Conservation (phyloP, 2,113 vertebrate genomes). For the Astatotilapia flaviijosephi region DNA sequence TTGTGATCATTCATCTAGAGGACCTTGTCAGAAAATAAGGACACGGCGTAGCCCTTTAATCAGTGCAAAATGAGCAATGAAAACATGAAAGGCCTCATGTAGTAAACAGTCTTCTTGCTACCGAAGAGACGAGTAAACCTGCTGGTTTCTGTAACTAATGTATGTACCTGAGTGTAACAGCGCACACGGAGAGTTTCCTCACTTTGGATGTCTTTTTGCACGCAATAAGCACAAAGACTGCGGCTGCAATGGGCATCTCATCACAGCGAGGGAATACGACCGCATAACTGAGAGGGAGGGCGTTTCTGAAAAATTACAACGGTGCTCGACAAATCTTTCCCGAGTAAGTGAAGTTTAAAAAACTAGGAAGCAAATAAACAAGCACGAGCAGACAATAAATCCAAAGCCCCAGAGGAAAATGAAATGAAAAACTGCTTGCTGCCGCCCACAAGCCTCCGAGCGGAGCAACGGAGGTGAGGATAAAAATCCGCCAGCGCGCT, state of each 20-base stretch:
- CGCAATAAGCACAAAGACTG: neutral
- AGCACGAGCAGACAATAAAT: constrained; percentile 42
- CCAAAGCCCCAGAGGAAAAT: constrained; percentile 36
- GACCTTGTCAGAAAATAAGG: neutral
- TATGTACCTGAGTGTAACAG: neutral
- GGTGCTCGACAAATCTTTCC: constrained; percentile 12
- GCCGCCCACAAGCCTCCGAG: constrained; percentile 24
- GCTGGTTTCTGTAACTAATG: neutral
- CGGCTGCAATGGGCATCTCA: neutral
- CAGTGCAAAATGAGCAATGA: neutral
- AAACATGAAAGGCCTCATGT: neutral
- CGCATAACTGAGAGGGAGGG: constrained; percentile 1
- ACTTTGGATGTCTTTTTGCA: neutral
- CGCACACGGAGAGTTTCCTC: neutral
- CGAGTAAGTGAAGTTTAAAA: constrained; percentile 28
- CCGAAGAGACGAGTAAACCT: neutral
- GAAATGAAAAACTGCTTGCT: constrained; percentile 48
- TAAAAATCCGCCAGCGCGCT: neutral
- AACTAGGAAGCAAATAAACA: constrained; percentile 44
- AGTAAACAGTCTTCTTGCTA: neutral
- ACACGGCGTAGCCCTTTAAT: neutral
- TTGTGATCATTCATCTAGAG: neutral
- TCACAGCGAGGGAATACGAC: neutral
- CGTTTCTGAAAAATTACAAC: constrained; percentile 18
- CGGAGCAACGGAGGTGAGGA: constrained; percentile 18